phyloP scores from a whole-genome alignment of 2,113 vertebrate genomes.

The Upupa epops region DNA sequence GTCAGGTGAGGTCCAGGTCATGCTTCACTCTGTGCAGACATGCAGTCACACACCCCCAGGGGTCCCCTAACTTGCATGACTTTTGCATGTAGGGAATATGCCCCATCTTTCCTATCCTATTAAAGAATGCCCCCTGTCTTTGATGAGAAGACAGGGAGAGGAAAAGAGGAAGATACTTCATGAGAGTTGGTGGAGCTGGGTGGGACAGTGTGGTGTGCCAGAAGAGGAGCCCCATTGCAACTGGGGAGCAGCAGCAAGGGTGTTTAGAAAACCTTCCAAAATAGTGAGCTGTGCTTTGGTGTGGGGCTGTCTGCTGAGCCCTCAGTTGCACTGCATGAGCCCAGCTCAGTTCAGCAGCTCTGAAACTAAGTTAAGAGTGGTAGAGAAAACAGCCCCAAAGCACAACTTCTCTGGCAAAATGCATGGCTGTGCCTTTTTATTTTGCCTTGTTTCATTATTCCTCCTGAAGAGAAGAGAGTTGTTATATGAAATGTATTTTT shows the following conservation, averaged over 20 bases:
- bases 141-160: not conserved
- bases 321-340: fast-evolving
- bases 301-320: not conserved
- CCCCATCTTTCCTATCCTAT: not conserved
- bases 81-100: not conserved
- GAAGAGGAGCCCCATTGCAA: not conserved
- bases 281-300: not conserved
- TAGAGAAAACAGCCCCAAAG: not conserved
- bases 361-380: not conserved
- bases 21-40: not conserved
- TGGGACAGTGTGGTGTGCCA: not conserved
- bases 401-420: not conserved
- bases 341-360: fast-evolving
- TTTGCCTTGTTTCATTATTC: not conserved
- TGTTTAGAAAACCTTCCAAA: not conserved
- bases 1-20: not conserved
- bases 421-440: not conserved
- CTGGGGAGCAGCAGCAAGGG: fast-evolving
- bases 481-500: constrained; percentile 35
- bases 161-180: not conserved
- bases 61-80: fast-evolving
- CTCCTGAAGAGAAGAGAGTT: constrained; percentile 15
- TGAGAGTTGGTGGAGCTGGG: not conserved
- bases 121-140: not conserved
- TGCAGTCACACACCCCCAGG: not conserved